Percentiles rank a stretch among this genome's conserved stretches.
Evolutionary conservation across 1,140 invertebrate species (phyloP).

Genomic region (Phymastichus coffea): DNA sequence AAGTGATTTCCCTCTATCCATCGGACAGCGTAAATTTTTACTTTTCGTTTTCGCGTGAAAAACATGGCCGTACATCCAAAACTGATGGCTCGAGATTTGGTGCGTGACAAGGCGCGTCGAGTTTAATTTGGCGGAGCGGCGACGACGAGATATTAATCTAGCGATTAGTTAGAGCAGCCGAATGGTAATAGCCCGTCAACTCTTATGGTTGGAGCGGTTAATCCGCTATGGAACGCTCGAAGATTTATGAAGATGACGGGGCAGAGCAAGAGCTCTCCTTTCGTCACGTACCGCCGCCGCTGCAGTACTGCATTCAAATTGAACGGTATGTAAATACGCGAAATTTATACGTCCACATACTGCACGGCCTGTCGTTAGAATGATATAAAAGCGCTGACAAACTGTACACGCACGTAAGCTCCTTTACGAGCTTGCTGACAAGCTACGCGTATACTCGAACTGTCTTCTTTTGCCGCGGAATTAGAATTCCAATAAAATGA

Average conservation of each 20-base stretch:
- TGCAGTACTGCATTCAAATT: conserved; percentile 24
- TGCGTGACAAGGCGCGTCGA: no score
- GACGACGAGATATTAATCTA: conserved; percentile 18
- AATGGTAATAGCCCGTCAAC: conserved; percentile 18
- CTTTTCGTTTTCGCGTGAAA: no score
- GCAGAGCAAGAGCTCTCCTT: conserved; percentile 18
- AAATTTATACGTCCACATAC: conserved; percentile 24
- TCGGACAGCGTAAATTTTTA: no score
- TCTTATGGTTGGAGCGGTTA: conserved; percentile 17
- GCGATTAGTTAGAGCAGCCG: conserved; percentile 5
- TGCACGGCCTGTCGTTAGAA: no score
- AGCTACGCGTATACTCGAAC: no score
- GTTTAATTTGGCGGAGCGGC: conserved; percentile 4
- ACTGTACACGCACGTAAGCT: no score
- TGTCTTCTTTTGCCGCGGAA: no score
- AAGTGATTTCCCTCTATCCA: conserved; percentile 7
- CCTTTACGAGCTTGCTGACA: no score
- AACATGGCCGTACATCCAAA: no score
- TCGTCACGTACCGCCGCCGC: conserved; percentile 12
- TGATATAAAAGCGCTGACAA: no score
- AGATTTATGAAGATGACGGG: conserved; percentile 29
- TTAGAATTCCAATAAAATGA: no score
- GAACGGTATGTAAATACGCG: conserved; percentile 23
- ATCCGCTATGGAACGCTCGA: conserved; percentile 22
- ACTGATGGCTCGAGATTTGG: no score